Percentiles rank a stretch among this genome's conserved stretches.
These are phyloP conservation scores for Daboia siamensis DNA, from an alignment of 2,113 vertebrate genomes.

Conservation along the genomic window DNA sequence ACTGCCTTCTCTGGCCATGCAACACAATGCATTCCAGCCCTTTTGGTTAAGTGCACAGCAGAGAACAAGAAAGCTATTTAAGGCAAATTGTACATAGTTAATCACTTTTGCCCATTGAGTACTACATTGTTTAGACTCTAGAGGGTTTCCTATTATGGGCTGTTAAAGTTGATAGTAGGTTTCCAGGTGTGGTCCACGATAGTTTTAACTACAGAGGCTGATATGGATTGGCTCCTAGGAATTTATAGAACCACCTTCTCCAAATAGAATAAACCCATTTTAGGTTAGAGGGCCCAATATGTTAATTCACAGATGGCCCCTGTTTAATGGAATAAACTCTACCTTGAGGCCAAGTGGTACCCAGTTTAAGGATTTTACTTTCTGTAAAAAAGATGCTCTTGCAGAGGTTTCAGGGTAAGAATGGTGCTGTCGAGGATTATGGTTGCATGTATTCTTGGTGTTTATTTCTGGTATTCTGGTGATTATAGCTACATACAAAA, in stretches of 20 bases:
- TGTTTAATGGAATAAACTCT: background rate
- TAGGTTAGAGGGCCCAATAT: background rate
- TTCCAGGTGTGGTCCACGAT: no score
- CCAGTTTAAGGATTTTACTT: background rate
- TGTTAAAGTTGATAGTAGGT: no score
- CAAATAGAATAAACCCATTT: background rate
- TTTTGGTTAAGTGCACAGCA: background rate
- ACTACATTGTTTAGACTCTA: background rate
- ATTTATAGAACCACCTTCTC: background rate
- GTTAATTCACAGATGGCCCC: background rate
- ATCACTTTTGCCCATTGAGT: no score
- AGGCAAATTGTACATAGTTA: no score
- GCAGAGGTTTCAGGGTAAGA: background rate
- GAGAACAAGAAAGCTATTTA: no score
- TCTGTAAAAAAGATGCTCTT: background rate
- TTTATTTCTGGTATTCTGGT: background rate
- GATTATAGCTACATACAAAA: background rate
- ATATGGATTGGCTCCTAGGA: background rate
- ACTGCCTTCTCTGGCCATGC: background rate
- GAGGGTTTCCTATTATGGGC: no score
- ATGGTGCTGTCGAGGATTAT: background rate
- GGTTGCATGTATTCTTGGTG: background rate
- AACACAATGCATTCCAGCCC: background rate
- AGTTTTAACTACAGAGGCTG: no score
- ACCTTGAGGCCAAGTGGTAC: background rate